Evolutionary conservation across 2,797 vertebrate species (phyloP).

Genomic region (Mionectes olivaceus): DNA sequence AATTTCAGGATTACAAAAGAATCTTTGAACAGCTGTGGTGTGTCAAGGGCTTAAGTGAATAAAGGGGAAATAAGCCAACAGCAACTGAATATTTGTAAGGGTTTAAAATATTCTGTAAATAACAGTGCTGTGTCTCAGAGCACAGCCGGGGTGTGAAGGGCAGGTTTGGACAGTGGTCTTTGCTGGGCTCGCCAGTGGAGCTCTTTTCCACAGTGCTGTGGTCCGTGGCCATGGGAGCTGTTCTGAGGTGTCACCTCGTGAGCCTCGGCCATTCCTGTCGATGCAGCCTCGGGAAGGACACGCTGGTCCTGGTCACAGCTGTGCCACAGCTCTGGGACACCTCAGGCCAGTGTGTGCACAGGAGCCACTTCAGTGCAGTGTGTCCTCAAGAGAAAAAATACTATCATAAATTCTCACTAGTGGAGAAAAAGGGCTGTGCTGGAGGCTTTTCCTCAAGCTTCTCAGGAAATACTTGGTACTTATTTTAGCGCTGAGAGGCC

Average conservation of each 20-base stretch:
- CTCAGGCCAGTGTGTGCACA: neutral
- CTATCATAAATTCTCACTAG: neutral
- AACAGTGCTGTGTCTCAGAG: neutral
- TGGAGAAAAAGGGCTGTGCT: neutral
- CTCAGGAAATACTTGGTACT: neutral
- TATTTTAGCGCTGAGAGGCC: neutral
- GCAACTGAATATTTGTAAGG: neutral
- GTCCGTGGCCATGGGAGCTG: neutral
- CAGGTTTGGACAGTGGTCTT: neutral
- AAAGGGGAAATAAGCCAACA: neutral
- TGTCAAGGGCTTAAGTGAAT: neutral
- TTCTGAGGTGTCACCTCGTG: neutral
- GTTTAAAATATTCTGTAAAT: neutral
- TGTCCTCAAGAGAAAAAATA: neutral
- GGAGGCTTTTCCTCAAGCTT: neutral
- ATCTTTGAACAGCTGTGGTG: neutral
- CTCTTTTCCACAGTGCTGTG: neutral
- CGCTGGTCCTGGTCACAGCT: neutral
- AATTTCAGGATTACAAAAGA: neutral
- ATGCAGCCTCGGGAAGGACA: neutral
- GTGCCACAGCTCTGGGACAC: neutral
- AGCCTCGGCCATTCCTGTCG: neutral
- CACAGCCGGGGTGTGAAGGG: neutral
- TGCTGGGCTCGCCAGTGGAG: neutral
- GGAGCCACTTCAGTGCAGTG: neutral